phyloP scores from a whole-genome alignment of 2,113 vertebrate species.

The Dolichotis patagonum region DNA sequence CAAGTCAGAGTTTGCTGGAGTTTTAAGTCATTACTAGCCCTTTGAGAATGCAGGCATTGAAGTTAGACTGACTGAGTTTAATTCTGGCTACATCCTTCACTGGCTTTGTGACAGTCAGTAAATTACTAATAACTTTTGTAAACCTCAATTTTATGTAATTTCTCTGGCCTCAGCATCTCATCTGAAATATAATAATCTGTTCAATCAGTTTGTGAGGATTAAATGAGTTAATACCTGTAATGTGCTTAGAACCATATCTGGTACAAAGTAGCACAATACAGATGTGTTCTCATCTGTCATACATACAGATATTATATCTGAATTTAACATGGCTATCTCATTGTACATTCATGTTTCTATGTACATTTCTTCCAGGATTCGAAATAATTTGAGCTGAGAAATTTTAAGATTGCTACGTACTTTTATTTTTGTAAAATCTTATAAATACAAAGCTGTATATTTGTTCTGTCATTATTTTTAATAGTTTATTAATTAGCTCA shows the following conservation, averaged over 20 bases:
- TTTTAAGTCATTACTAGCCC: too few species aligned
- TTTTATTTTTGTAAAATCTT: constrained; percentile 70
- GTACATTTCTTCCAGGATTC: constrained; percentile 60
- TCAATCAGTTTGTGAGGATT: not conserved
- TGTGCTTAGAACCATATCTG: not conserved
- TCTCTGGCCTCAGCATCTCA: not conserved
- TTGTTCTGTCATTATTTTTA: constrained; percentile 77
- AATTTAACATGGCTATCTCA: not conserved
- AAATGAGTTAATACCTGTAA: not conserved
- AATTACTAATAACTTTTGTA: not conserved
- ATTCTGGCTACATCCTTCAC: not conserved
- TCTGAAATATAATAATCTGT: not conserved
- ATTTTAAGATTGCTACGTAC: constrained; percentile 31
- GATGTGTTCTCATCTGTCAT: constrained; percentile 1
- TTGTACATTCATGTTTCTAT: not conserved
- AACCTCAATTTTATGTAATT: not conserved
- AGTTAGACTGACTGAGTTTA: not conserved
- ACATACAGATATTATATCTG: not conserved
- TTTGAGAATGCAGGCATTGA: not conserved
- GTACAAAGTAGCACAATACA: not conserved
- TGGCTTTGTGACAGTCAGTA: not conserved
- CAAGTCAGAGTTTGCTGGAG: too few species aligned
- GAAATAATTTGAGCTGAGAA: constrained; percentile 45
- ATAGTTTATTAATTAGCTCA: constrained; percentile 76
- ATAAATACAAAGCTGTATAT: constrained; percentile 34